Conservation (phyloP, 2,888 invertebrate species). For the Drosophila flavopinicola region DNA sequence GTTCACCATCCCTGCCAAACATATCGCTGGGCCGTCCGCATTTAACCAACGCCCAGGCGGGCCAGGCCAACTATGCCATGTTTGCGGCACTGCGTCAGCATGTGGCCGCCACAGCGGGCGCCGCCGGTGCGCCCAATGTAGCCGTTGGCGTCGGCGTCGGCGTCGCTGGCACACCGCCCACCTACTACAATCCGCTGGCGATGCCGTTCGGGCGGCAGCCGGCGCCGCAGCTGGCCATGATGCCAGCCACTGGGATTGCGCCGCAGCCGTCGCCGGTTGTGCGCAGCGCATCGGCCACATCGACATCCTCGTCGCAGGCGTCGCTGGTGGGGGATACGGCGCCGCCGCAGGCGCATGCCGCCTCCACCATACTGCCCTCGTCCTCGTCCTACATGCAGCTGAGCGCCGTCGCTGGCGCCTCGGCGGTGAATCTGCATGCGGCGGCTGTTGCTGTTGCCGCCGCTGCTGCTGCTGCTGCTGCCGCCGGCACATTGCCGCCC, state of each 20-base stretch:
- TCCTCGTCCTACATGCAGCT: constrained; percentile 70
- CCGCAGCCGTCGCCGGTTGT: constrained; percentile 84
- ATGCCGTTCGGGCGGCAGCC: constrained; percentile 79
- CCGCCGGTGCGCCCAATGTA: constrained; percentile 32
- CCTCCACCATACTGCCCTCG: constrained; percentile 73
- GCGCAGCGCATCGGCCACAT: constrained; percentile 85
- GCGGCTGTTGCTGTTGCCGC: constrained; percentile 54
- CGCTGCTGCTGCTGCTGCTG: constrained; percentile 57
- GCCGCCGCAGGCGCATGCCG: constrained; percentile 83
- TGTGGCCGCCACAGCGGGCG: constrained; percentile 56
- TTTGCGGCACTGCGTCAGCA: constrained; percentile 82
- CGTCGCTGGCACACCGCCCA: constrained; percentile 72
- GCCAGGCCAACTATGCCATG: constrained; percentile 80
- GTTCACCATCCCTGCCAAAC: constrained; percentile 98
- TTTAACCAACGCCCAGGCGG: constrained; percentile 84
- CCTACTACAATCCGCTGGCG: constrained; percentile 81
- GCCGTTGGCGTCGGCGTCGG: constrained; percentile 40
- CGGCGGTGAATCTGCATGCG: constrained; percentile 53
- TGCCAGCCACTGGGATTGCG: constrained; percentile 72
- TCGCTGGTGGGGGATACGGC: constrained; percentile 80
- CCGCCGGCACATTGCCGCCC: constrained; percentile 84
- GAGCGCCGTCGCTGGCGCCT: constrained; percentile 27
- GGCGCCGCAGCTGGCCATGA: constrained; percentile 53
- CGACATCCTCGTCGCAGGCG: constrained; percentile 83
- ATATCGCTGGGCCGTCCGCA: constrained; percentile 95